Base-by-base conservation (phyloP, 2,113 vertebrate genomes). In the Tupaia tana region DNA sequence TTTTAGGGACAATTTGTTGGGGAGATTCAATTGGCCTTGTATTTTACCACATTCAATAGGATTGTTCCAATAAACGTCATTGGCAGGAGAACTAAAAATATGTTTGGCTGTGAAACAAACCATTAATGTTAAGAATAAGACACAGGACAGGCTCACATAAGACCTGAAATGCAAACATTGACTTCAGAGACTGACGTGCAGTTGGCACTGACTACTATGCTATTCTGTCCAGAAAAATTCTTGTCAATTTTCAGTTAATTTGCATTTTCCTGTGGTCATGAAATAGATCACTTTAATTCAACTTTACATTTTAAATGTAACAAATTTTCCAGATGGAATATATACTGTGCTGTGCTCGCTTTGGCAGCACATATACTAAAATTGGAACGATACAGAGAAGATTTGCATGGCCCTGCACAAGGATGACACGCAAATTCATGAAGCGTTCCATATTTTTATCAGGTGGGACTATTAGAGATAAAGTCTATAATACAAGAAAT, bases 201-300 rank as follows among this genome's bases (percentile, higher is more conserved):
- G 20, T 7, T 22, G n/a, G 6, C 3, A 10, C 0, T 59, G 25
- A 43, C 3, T 1, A 24, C 14, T 5, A 59, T 24, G 14, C n/a
- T 56, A 25, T 18, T 56, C 69, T 78, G 29, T 34, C 74, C 64
- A 61, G 43, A 67, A 82, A 69, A 9, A 22, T 9, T 29, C 9
- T 2, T 18, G 16, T 52, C 59, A 90, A 18, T 58, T 63, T 90
- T 61, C 59, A 61, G 29, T 24, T 27, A 61, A 92, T 20, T 69
- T 4, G 54, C 19, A 71, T 24, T 12, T 16, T 61, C 13, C 22
- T 73, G 63, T 25, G 52, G 16, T 34, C n/a, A 80, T 31, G 64
- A 80, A 91, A 67, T 20, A 10, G 19, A 74, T 89, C 43, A n/a
- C 8, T 58, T 74, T 77, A 82, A 61, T 20, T 61, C 22, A 70